Percentiles rank a stretch among this genome's conserved stretches.
Evolutionary conservation across 2,113 vertebrate species (phyloP).

Genomic region (Erpornis zantholeuca): DNA sequence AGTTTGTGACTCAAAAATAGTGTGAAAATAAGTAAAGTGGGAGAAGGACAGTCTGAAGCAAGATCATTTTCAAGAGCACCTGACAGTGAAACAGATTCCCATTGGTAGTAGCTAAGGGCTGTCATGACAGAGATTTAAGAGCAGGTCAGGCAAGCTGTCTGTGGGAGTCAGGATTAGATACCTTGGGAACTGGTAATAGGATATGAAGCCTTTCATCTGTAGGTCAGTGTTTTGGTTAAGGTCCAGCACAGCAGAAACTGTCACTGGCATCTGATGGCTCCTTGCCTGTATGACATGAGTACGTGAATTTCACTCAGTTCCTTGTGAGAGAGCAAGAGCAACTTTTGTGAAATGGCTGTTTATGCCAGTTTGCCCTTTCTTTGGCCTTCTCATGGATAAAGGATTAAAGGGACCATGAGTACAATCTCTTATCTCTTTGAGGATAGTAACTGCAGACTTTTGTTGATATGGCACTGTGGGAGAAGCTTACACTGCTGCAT

Average conservation of each 20-base stretch:
- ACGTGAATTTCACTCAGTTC: neutral
- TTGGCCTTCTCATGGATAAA: neutral
- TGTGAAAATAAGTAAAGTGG: neutral
- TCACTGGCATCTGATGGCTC: neutral
- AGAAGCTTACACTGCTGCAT: neutral
- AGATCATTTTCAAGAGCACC: neutral
- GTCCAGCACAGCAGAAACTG: neutral
- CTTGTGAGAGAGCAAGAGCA: neutral
- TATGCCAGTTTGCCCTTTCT: neutral
- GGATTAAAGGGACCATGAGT: neutral
- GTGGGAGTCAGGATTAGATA: neutral
- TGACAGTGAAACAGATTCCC: neutral
- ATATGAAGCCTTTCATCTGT: conserved; percentile 19
- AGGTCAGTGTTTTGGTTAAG: neutral
- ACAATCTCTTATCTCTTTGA: neutral
- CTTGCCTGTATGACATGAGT: neutral
- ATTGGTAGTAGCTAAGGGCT: neutral
- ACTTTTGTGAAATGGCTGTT: neutral
- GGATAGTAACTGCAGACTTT: neutral
- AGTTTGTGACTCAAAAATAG: neutral
- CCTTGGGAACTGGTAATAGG: conserved; percentile 30
- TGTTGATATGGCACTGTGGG: neutral
- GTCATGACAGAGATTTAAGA: neutral
- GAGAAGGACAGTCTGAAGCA: neutral
- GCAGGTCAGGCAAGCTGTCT: conserved; percentile 9